Evolutionary conservation across 2,797 vertebrate species (phyloP).

Genomic region (Nyctibius grandis): DNA sequence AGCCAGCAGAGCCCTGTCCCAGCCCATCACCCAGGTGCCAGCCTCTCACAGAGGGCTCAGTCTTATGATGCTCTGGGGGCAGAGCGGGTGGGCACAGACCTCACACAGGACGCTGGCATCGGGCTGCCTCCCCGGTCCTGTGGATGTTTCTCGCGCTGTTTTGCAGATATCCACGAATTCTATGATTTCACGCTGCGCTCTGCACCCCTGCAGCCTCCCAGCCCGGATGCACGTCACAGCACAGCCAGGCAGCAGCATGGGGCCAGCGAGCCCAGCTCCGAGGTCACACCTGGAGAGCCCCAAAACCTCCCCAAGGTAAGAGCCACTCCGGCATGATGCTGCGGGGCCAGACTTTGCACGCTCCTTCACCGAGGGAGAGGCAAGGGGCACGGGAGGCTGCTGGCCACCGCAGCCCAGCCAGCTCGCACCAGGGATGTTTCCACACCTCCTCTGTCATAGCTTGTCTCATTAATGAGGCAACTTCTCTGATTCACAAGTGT

Average conservation of each 20-base stretch:
- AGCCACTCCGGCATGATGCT: fast-evolving
- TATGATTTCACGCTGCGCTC: conserved; percentile 34
- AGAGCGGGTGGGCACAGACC: not conserved
- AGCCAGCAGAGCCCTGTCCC: not conserved
- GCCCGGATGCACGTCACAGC: fast-evolving
- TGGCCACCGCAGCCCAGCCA: not conserved
- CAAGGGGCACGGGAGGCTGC: not conserved
- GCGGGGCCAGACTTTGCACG: fast-evolving
- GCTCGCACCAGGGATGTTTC: not conserved
- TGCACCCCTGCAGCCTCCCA: not conserved
- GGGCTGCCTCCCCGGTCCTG: not conserved
- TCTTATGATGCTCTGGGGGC: not conserved
- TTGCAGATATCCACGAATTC: conserved; percentile 64
- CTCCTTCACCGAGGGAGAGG: not conserved
- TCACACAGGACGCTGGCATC: not conserved
- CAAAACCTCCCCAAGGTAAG: conserved; percentile 12
- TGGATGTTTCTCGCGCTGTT: not conserved
- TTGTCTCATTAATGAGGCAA: not conserved
- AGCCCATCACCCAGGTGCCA: not conserved
- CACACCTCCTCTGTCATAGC: not conserved
- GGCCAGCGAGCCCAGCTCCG: not conserved
- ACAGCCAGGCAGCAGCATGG: not conserved
- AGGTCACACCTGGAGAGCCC: not conserved
- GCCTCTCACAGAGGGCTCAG: not conserved
- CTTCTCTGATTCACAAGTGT: not conserved